Percentiles rank a stretch among this genome's conserved stretches.
These are phyloP conservation scores for Notodromas monacha DNA, from an alignment of 2,888 invertebrate genomes.

Conservation along the genomic window DNA sequence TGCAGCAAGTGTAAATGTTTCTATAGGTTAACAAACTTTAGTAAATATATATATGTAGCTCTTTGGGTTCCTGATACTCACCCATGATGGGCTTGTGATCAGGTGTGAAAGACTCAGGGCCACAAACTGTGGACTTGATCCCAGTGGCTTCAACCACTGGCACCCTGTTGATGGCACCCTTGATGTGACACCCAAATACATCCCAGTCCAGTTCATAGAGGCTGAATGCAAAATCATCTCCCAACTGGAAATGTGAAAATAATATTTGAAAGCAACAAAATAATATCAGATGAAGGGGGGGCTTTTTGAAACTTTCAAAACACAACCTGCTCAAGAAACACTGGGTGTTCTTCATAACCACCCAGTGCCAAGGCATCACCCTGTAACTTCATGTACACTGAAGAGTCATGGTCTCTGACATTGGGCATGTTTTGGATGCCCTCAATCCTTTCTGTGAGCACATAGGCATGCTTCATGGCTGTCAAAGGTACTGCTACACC, in stretches of 20 bases:
- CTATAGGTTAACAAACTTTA: too few relatives aligned
- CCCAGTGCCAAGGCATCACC: slow-evolving; percentile 51
- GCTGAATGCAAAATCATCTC: slow-evolving; percentile 42
- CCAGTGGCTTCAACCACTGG: slow-evolving; percentile 38
- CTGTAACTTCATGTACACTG: slow-evolving; percentile 45
- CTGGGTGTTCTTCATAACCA: slow-evolving; percentile 57
- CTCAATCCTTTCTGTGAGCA: slow-evolving; percentile 41
- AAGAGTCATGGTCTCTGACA: slow-evolving; percentile 50
- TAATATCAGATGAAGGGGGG: background rate
- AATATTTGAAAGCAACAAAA: slow-evolving; percentile 1
- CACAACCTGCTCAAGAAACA: slow-evolving; percentile 25
- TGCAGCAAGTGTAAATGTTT: too few relatives aligned
- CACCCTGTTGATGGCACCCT: slow-evolving; percentile 31
- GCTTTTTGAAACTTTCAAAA: slow-evolving; percentile 2
- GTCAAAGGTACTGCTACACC: slow-evolving; percentile 35
- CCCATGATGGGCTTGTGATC: slow-evolving; percentile 66
- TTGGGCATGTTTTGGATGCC: slow-evolving; percentile 43
- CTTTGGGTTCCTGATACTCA: too few relatives aligned
- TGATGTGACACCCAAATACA: slow-evolving; percentile 39
- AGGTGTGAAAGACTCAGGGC: slow-evolving; percentile 67
- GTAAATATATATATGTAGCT: too few relatives aligned
- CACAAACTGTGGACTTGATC: slow-evolving; percentile 54
- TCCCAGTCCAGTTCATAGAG: slow-evolving; percentile 62
- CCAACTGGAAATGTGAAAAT: slow-evolving; percentile 20
- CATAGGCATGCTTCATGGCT: slow-evolving; percentile 60